These are phyloP conservation scores for Campoplex capitator DNA, from an alignment of 2,888 invertebrate genomes.

Conservation along the genomic window DNA sequence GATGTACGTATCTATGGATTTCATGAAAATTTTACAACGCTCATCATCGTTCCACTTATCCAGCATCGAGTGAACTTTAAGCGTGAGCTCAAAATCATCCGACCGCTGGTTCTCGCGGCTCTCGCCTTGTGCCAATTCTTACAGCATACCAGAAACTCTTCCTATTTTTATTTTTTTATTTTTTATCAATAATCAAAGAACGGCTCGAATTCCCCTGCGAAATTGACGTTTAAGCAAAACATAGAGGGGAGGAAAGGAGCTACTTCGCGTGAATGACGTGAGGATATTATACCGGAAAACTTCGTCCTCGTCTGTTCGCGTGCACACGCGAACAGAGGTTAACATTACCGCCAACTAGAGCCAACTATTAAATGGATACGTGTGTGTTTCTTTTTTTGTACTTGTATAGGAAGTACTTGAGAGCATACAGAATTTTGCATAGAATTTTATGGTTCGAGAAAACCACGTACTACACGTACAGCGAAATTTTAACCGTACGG, in stretches of 20 bases:
- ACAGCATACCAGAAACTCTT: background rate
- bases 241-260: constrained; percentile 7
- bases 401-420: constrained; percentile 2
- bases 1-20: constrained; percentile 17
- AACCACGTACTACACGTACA: background rate
- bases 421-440: constrained; percentile 40
- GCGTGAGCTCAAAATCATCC: constrained; percentile 4
- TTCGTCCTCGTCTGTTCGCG: constrained; percentile 49
- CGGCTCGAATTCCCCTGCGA: constrained; percentile 3
- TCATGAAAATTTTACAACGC: constrained; percentile 32
- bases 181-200: background rate
- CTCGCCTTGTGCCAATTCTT: constrained; percentile 8
- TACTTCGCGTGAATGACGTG: constrained; percentile 48
- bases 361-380: constrained; percentile 49
- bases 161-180: background rate
- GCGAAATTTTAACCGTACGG: constrained; percentile 2
- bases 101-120: constrained; percentile 1
- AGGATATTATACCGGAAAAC: constrained; percentile 43
- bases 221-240: constrained; percentile 28
- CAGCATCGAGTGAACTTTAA: constrained; percentile 58
- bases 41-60: constrained; percentile 61
- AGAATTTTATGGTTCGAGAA: constrained; percentile 20
- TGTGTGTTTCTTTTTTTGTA: constrained; percentile 9
- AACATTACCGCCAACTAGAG: constrained; percentile 39
- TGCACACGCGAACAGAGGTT: constrained; percentile 51